Conservation (phyloP, 2,888 invertebrate species). For the Trachelus stipa region DNA sequence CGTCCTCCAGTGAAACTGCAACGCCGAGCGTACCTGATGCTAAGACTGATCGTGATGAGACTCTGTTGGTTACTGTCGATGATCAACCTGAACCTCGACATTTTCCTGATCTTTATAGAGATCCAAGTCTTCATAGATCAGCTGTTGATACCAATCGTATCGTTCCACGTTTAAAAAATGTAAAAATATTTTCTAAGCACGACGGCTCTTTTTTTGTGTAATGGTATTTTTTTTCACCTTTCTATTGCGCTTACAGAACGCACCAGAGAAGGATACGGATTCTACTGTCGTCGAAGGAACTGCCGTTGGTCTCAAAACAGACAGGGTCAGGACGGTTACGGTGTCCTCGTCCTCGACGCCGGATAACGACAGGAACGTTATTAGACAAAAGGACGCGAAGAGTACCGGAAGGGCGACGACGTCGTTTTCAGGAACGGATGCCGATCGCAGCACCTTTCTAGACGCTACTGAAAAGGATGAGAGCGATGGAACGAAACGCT, state of each 20-base stretch:
- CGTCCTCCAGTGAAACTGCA: conserved; percentile 29
- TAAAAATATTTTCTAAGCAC: conserved; percentile 28
- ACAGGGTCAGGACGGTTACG: conserved; percentile 19
- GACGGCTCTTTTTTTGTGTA: neutral
- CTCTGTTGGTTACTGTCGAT: conserved; percentile 32
- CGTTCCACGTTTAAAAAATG: conserved; percentile 46
- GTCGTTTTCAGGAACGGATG: neutral
- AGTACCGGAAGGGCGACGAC: neutral
- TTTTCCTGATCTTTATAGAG: conserved; percentile 53
- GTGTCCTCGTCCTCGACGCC: conserved; percentile 47
- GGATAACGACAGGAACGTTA: conserved; percentile 65
- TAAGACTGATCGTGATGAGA: conserved; percentile 44
- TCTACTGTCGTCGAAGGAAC: conserved; percentile 40
- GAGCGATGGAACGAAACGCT: conserved; percentile 35
- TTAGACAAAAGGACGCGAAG: neutral
- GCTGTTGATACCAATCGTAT: conserved; percentile 48
- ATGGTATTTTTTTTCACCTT: neutral
- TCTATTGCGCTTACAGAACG: conserved; percentile 43
- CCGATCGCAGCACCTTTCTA: conserved; percentile 27
- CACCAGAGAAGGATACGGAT: conserved; percentile 65
- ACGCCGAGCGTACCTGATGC: conserved; percentile 21
- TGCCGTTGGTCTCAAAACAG: conserved; percentile 13
- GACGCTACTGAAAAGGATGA: conserved; percentile 66
- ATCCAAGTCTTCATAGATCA: conserved; percentile 60
- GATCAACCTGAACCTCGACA: conserved; percentile 28